A percentile compares a stretch with the other conserved stretches of the same genome.
Evolutionary conservation across 2,113 vertebrate species (phyloP).

Genomic region (Benitochromis conjunctus): DNA sequence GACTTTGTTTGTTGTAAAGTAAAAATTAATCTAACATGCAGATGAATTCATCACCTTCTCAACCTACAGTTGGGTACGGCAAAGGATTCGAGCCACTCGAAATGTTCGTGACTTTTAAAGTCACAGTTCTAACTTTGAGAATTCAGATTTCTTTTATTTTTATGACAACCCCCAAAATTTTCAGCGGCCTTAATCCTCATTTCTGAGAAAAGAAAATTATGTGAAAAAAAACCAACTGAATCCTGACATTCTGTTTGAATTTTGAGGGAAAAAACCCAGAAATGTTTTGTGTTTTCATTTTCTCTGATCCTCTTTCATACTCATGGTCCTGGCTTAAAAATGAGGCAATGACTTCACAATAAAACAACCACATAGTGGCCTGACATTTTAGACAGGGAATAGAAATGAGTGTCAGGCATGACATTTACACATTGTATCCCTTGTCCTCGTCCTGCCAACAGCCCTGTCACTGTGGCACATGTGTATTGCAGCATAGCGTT

Average conservation of each 20-base stretch:
- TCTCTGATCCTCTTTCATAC: not conserved
- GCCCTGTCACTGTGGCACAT: not conserved
- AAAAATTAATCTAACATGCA: not conserved
- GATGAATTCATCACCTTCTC: not conserved
- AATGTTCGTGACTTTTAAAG: not conserved
- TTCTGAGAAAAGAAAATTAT: not conserved
- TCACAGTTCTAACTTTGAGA: not conserved
- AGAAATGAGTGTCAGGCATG: not conserved
- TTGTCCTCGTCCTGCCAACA: not conserved
- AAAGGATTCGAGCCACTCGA: too few species aligned
- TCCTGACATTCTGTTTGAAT: too few species aligned
- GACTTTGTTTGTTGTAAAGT: not conserved
- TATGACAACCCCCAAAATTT: not conserved
- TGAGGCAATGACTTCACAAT: not conserved
- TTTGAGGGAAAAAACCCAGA: too few species aligned
- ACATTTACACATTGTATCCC: not conserved
- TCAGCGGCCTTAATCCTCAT: not conserved
- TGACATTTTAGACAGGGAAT: not conserved
- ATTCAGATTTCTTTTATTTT: not conserved
- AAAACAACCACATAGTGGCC: not conserved
- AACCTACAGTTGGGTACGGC: not conserved
- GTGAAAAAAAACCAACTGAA: too few species aligned
- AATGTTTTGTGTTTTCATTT: not conserved
- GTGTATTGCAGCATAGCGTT: not conserved
- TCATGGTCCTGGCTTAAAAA: not conserved